Evolutionary conservation across 2,797 vertebrate genomes (phyloP).

Genomic region (Sandelia bainsii): DNA sequence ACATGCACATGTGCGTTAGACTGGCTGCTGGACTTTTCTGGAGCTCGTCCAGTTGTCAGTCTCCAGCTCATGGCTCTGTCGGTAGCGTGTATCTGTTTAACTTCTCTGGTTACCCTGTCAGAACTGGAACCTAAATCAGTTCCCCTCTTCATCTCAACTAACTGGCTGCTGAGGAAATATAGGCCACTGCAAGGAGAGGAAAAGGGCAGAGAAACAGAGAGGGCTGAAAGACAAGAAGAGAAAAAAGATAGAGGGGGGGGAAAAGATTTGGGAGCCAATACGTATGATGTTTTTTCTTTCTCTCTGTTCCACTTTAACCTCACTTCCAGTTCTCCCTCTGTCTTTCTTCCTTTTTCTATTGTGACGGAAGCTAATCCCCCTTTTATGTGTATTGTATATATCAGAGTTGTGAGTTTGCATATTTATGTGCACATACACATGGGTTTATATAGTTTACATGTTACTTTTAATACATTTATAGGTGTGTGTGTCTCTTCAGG

Average conservation of each 20-base stretch:
- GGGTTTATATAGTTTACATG: slow-evolving; percentile 18
- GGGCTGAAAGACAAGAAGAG: not conserved
- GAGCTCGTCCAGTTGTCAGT: slow-evolving; percentile 43
- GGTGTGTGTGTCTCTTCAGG: slow-evolving; percentile 14
- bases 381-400: slow-evolving; percentile 50
- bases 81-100: slow-evolving; percentile 65
- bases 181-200: slow-evolving; percentile 47
- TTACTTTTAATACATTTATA: slow-evolving; percentile 5
- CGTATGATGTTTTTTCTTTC: slow-evolving; percentile 1
- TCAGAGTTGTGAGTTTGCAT: slow-evolving; percentile 9
- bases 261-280: slow-evolving; percentile 12
- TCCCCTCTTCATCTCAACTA: slow-evolving; percentile 53
- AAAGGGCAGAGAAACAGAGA: slow-evolving; percentile 27
- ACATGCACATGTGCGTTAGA: not conserved
- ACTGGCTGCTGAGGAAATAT: slow-evolving; percentile 66
- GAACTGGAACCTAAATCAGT: slow-evolving; percentile 53
- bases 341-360: slow-evolving; percentile 22
- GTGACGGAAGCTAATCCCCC: slow-evolving; percentile 51
- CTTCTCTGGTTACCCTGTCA: slow-evolving; percentile 65
- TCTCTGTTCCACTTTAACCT: not conserved
- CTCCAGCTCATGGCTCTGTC: slow-evolving; percentile 32
- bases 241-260: not conserved
- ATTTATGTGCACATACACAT: not conserved
- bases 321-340: slow-evolving; percentile 12
- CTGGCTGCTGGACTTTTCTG: slow-evolving; percentile 40